A percentile compares a stretch with the other conserved stretches of the same genome.
Conservation (phyloP, 2,797 vertebrate genomes). For the Mormyrus hasselquistii region DNA sequence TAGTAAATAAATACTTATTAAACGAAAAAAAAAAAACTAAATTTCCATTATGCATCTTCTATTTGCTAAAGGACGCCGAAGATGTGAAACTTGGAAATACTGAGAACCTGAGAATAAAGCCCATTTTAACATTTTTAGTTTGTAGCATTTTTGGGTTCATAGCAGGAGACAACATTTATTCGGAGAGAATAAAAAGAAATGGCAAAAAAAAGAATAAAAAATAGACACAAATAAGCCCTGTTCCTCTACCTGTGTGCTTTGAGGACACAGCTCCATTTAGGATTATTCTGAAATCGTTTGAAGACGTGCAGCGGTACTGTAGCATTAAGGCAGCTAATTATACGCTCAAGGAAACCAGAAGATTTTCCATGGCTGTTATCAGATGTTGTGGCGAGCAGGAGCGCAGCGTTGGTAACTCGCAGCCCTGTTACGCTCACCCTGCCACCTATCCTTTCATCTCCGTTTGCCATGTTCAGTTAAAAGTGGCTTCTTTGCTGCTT, state of each 20-base stretch:
- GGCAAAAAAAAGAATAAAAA: slow-evolving; percentile 21
- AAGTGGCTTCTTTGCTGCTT: slow-evolving; percentile 68
- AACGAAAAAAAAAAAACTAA: background rate
- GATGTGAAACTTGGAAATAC: background rate
- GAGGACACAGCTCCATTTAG: slow-evolving; percentile 47
- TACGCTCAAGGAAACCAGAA: slow-evolving; percentile 85
- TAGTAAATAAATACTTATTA: slow-evolving; percentile 2
- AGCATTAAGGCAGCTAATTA: slow-evolving; percentile 82
- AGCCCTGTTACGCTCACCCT: slow-evolving; percentile 57
- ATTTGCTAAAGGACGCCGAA: background rate
- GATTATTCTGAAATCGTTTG: slow-evolving; percentile 33
- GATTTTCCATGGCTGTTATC: slow-evolving; percentile 83
- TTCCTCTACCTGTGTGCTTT: slow-evolving; percentile 42
- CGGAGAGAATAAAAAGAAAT: background rate
- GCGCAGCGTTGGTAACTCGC: slow-evolving; percentile 66
- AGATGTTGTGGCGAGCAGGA: slow-evolving; percentile 75
- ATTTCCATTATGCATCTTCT: background rate
- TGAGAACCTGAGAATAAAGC: background rate
- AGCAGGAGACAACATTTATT: background rate
- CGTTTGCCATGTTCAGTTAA: slow-evolving; percentile 73
- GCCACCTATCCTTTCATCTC: slow-evolving; percentile 76
- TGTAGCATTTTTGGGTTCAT: background rate
- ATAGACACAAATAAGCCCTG: slow-evolving; percentile 37
- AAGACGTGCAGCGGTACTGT: slow-evolving; percentile 56
- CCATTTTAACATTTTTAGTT: background rate